These are phyloP conservation scores for Pegea sp. DNA, from an alignment of 23 tunicate species.

Conservation along the genomic window DNA sequence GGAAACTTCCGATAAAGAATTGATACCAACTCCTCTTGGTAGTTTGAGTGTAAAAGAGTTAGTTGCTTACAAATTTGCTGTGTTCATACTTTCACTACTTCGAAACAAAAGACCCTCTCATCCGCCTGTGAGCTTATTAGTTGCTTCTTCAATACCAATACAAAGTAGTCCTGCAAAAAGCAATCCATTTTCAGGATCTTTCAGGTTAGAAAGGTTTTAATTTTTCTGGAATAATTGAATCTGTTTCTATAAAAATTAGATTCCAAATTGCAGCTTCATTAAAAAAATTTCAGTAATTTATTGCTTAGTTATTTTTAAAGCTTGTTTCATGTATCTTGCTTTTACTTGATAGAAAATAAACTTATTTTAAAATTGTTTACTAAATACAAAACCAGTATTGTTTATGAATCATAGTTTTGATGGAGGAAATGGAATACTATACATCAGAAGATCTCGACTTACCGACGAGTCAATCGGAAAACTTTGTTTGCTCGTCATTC, in stretches of 20 bases:
- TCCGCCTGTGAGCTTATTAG: constrained; percentile 56
- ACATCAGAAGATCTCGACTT: constrained; percentile 51
- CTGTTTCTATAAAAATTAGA: background rate
- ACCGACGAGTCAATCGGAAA: constrained; percentile 63
- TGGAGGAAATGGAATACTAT: constrained; percentile 68
- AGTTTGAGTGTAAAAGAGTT: constrained; percentile 46
- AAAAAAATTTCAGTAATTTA: constrained; percentile 1
- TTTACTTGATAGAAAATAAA: too few relatives aligned
- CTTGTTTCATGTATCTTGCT: too few relatives aligned
- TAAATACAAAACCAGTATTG: too few relatives aligned
- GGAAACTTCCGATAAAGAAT: constrained; percentile 49
- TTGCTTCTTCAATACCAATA: constrained; percentile 63
- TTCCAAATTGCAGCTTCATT: background rate
- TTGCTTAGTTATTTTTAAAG: too few relatives aligned
- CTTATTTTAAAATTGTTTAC: too few relatives aligned
- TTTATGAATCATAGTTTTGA: constrained; percentile 70
- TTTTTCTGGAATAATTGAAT: background rate
- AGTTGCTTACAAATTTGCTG: constrained; percentile 74
- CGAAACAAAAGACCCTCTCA: constrained; percentile 39
- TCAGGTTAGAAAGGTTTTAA: too few relatives aligned
- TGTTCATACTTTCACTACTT: constrained; percentile 47
- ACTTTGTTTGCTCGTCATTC: constrained; percentile 53
- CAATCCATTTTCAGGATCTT: constrained; percentile 88
- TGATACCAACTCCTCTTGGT: constrained; percentile 53
- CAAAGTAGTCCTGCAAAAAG: constrained; percentile 21